A percentile compares a stretch with the other conserved stretches of the same genome.
Conservation (phyloP, 2,888 invertebrate genomes). For the Hypena proboscidalis region DNA sequence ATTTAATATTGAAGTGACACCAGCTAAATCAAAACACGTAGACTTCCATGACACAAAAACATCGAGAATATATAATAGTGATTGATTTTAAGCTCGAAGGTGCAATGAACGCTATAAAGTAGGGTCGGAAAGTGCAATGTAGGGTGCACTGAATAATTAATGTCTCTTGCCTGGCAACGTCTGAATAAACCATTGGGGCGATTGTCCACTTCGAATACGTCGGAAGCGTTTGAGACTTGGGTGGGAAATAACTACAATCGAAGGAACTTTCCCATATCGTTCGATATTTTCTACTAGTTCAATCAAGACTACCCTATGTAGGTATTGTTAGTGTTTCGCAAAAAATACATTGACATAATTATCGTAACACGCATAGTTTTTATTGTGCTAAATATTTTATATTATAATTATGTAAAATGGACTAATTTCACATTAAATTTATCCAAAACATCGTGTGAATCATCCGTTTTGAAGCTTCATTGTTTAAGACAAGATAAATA, state of each 20-base stretch:
- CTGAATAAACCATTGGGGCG: constrained; percentile 52
- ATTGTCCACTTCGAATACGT: constrained; percentile 54
- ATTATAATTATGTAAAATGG: no score
- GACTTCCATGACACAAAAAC: constrained; percentile 16
- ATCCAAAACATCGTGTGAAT: no score
- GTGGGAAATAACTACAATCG: constrained; percentile 47
- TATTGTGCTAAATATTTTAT: no score
- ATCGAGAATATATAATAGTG: constrained; percentile 9
- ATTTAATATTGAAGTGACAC: constrained; percentile 18
- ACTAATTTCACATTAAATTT: no score
- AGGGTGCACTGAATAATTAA: constrained; percentile 67
- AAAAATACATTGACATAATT: not conserved
- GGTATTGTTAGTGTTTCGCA: no score
- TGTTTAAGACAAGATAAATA: no score
- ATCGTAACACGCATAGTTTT: no score
- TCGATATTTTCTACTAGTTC: constrained; percentile 8
- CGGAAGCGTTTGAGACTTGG: constrained; percentile 51
- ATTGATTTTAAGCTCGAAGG: constrained; percentile 36
- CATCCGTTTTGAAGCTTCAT: no score
- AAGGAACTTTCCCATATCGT: constrained; percentile 14
- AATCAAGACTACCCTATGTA: no score
- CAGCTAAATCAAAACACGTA: constrained; percentile 13
- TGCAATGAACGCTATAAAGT: constrained; percentile 45
- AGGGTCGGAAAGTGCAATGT: constrained; percentile 53
- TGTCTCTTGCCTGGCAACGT: constrained; percentile 71